Evolutionary conservation across 2,113 vertebrate genomes (phyloP), one percentile per base, ranked within the genome.

Genomic region (Tychaedon coryphoeus): DNA sequence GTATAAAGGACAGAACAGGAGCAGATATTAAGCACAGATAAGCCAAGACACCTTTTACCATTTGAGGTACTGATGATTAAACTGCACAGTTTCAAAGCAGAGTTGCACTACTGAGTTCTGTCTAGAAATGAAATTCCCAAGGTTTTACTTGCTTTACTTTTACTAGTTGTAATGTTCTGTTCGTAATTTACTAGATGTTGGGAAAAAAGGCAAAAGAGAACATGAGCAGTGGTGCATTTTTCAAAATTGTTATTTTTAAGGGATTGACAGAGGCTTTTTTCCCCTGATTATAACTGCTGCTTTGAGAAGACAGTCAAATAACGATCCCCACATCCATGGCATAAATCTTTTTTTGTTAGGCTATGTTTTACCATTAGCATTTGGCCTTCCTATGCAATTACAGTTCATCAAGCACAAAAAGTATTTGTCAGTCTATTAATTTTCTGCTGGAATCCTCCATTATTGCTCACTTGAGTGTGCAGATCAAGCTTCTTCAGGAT

Each of bases 301-400:
- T 91, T 87, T 85, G 71, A 93, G 58, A 94, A 97, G 60, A 95
- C 8, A 86, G 78, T 67, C 86, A 79, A 94, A 88, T 92, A 95
- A 96, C 6, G 18, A 67, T 84, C 61, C 65, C 75, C 45, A 81
- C 93, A 90, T 94, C 42, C 33, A 73, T 23, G 29, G 77, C 74
- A 96, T 85, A 96, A 93, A 97, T 94, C 53, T 57, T 75, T 91
- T 82, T 95, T 74, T 62, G 71, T 75, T 84, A 79, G 75, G n/a
- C 47, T 64, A 51, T 71, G 64, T 93, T 96, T 91, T 92, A 79
- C 57, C 51, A 86, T 83, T 75, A 90, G 22, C 38, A 61, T 84
- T 96, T 96, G 82, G 54, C 56, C 88, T 96, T 97, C 96, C 81
- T 76, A 45, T 92, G 90, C 93, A 96, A 96, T 95, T 96, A 85